Evolutionary conservation across 2,888 invertebrate species (phyloP).

Genomic region (Steinernema carpocapsae): DNA sequence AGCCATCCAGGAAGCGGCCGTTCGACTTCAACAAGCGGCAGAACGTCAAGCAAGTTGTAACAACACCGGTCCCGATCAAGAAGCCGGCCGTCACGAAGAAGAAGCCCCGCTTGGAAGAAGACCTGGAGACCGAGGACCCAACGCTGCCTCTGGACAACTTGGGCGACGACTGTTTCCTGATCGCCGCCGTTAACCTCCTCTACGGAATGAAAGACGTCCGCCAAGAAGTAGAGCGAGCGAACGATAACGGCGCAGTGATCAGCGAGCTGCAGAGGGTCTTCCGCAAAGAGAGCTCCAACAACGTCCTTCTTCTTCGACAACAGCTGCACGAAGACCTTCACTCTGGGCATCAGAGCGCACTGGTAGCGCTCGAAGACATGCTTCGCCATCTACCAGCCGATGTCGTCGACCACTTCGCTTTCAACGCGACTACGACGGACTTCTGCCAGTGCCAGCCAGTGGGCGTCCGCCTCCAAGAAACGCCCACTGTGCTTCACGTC

Average conservation of each 20-base stretch:
- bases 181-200: background rate
- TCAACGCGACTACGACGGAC: background rate
- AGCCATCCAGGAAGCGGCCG: no score
- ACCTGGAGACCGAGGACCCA: no score
- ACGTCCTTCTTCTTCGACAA: background rate
- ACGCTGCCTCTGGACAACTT: background rate
- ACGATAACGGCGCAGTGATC: background rate
- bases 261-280: background rate
- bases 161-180: background rate
- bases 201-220: background rate
- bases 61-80: no score
- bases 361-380: background rate
- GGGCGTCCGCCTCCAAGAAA: background rate
- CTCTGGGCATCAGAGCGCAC: background rate
- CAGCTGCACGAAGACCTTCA: background rate
- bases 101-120: no score
- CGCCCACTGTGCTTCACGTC: background rate
- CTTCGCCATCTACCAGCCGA: background rate
- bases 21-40: no score
- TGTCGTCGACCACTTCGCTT: background rate
- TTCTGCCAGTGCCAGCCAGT: background rate
- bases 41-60: no score
- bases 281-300: background rate
- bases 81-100: no score
- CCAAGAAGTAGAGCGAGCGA: background rate